These are phyloP conservation scores for Trachelus iudaicus DNA, from an alignment of 2,888 invertebrate genomes.

Conservation along the genomic window DNA sequence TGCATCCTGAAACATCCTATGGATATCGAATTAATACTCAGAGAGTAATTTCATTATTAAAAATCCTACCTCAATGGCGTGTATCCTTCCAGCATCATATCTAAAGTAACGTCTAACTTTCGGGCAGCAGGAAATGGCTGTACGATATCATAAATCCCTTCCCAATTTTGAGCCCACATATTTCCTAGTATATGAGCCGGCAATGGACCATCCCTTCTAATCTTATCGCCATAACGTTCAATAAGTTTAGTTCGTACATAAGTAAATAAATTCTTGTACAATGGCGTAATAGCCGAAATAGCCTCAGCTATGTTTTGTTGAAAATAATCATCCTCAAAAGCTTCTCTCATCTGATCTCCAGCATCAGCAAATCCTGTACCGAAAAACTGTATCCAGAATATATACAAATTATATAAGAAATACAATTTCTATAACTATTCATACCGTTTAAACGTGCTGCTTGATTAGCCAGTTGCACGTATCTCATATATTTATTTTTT, in stretches of 20 bases:
- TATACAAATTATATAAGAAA: background rate
- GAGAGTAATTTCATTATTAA: constrained; percentile 4
- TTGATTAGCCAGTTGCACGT: constrained; percentile 82
- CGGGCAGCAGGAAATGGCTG: constrained; percentile 80
- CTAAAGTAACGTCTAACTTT: constrained; percentile 79
- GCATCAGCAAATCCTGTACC: constrained; percentile 79
- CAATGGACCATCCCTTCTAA: constrained; percentile 79
- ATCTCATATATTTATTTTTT: constrained; percentile 81
- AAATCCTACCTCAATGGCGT: constrained; percentile 74
- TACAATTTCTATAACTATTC: constrained; percentile 10
- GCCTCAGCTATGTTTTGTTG: constrained; percentile 70
- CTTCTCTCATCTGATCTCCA: constrained; percentile 82
- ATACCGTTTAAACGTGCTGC: constrained; percentile 81
- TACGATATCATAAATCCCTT: constrained; percentile 78
- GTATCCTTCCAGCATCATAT: constrained; percentile 80
- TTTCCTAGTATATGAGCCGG: constrained; percentile 88
- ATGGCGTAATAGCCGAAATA: constrained; percentile 68
- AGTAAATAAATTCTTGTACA: constrained; percentile 86
- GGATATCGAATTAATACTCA: constrained; percentile 22
- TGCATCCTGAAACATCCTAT: constrained; percentile 83
- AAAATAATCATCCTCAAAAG: constrained; percentile 79
- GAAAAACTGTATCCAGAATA: background rate
- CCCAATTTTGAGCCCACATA: constrained; percentile 89
- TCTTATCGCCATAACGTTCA: constrained; percentile 72
- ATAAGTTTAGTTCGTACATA: constrained; percentile 79